phyloP scores from a whole-genome alignment of 64 coral and sea anemone genomes.

The Hydrozoanthus tunicans region DNA sequence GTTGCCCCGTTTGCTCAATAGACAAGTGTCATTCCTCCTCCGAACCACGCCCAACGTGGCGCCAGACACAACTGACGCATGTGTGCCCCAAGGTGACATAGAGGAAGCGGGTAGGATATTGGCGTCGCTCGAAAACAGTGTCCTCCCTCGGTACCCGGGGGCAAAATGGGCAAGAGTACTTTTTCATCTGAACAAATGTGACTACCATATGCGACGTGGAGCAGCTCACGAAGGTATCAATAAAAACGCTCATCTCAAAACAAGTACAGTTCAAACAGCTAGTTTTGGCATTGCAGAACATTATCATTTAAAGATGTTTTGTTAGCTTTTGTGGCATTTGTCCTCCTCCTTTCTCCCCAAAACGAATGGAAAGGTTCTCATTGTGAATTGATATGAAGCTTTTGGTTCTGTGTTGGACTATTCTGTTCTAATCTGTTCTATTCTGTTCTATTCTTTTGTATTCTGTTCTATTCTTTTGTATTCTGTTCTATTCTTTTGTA shows the following conservation, averaged over 20 bases:
- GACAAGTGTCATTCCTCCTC: conserved; percentile 41
- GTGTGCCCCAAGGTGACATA: conserved; percentile 19
- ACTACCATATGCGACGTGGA: conserved; percentile 14
- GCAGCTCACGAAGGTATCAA: conserved; percentile 13
- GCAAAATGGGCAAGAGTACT: conserved; percentile 20
- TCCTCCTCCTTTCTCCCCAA: too few relatives aligned
- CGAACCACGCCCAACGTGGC: conserved; percentile 40
- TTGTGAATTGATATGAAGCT: too few relatives aligned
- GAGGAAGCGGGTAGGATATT: background rate
- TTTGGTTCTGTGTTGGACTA: too few relatives aligned
- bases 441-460: too few relatives aligned
- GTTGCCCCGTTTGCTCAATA: conserved; percentile 53
- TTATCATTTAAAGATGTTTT: too few relatives aligned
- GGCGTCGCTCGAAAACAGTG: background rate
- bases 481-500: too few relatives aligned
- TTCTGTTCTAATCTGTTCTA: too few relatives aligned
- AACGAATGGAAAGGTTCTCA: too few relatives aligned
- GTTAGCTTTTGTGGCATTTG: too few relatives aligned
- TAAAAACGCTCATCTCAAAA: background rate
- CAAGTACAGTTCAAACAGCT: background rate
- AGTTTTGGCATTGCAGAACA: too few relatives aligned
- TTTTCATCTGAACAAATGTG: conserved; percentile 27
- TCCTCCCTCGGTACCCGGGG: conserved; percentile 7
- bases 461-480: too few relatives aligned
- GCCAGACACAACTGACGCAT: background rate